Conservation (phyloP, 2,888 invertebrate species). For the Sycophila texana region DNA sequence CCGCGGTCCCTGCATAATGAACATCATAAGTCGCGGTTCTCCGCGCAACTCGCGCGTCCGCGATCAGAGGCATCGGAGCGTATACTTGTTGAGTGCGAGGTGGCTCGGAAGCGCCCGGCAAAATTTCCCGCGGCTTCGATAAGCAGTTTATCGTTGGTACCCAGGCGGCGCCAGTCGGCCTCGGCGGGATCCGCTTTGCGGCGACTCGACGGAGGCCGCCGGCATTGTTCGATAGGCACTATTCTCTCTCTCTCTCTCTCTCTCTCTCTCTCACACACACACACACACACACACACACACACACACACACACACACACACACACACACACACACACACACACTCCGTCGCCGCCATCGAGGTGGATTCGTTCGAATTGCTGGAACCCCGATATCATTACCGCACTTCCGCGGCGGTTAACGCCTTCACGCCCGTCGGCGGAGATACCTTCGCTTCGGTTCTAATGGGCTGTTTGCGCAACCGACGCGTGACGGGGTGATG, state of each 20-base stretch:
- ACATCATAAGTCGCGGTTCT: too few species aligned
- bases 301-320: too few species aligned
- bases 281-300: too few species aligned
- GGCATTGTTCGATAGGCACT: neutral
- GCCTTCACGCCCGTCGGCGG: neutral
- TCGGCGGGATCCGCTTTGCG: neutral
- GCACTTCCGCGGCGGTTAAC: neutral
- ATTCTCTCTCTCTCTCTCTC: too few species aligned
- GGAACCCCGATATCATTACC: neutral
- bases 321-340: too few species aligned
- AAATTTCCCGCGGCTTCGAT: constrained; percentile 18
- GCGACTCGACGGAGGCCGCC: neutral
- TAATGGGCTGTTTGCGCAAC: neutral
- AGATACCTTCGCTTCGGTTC: too few species aligned
- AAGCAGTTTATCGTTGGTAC: constrained; percentile 41
- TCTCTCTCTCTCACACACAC: too few species aligned
- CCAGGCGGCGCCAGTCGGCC: constrained; percentile 8
- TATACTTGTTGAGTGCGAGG: constrained; percentile 27
- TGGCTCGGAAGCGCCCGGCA: neutral
- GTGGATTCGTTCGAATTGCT: too few species aligned
- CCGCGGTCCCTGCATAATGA: too few species aligned
- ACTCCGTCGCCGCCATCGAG: neutral
- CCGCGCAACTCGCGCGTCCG: too few species aligned
- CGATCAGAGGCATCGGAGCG: too few species aligned
- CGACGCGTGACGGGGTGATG: neutral